phyloP scores from a whole-genome alignment of 2,888 invertebrate species.

The Epicampocera succincta region DNA sequence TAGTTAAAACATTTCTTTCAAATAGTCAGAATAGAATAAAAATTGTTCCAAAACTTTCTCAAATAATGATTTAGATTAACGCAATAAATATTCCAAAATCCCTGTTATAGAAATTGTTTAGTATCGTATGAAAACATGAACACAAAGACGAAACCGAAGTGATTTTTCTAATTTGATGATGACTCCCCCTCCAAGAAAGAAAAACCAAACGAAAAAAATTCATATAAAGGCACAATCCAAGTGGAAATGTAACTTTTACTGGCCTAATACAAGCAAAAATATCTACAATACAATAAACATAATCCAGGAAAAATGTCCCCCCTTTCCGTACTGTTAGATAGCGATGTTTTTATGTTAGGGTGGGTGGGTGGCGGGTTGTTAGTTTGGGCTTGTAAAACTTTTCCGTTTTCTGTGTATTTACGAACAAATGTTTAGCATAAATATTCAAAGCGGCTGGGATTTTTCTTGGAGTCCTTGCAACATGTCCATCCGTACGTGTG shows the following conservation, averaged over 20 bases:
- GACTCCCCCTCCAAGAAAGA: constrained; percentile 23
- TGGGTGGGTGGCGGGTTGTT: constrained; percentile 25
- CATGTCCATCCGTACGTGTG: too few species aligned
- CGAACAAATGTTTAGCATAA: constrained; percentile 33
- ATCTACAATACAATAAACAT: background rate
- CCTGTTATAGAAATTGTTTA: constrained; percentile 2
- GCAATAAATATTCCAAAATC: constrained; percentile 1
- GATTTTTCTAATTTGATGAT: constrained; percentile 53
- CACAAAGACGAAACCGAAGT: constrained; percentile 32
- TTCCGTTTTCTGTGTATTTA: constrained; percentile 16
- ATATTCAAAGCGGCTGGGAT: constrained; percentile 25
- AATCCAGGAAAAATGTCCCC: constrained; percentile 29
- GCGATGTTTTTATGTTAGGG: constrained; percentile 51
- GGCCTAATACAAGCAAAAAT: constrained; percentile 25
- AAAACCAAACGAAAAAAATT: background rate
- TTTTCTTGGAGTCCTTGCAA: background rate
- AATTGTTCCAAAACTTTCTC: background rate
- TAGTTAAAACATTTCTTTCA: too few species aligned
- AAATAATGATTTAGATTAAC: constrained; percentile 1
- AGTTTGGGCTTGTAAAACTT: constrained; percentile 32
- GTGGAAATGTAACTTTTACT: constrained; percentile 52
- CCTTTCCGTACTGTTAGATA: background rate
- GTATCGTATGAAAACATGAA: constrained; percentile 1
- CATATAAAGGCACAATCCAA: constrained; percentile 16
- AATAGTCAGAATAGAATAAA: background rate